phyloP scores from a whole-genome alignment of 2,113 vertebrate species.

The Phyllostomus hastatus region DNA sequence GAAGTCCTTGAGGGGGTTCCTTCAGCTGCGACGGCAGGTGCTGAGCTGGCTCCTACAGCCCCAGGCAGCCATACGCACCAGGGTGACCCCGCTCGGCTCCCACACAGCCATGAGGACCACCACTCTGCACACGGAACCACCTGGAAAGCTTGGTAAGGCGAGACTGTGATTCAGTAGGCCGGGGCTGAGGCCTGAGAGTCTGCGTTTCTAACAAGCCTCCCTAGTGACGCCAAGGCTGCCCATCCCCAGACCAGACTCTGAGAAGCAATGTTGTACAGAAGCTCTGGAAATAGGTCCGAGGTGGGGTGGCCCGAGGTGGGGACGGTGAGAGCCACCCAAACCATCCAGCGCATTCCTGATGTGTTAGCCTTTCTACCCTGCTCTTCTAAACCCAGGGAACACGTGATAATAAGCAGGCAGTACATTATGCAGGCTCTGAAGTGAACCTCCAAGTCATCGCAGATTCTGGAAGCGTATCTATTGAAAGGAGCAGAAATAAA shows the following conservation, averaged over 20 bases:
- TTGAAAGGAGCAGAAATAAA: neutral
- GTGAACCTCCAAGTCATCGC: constrained; percentile 29
- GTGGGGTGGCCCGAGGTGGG: fast-evolving
- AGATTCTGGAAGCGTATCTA: constrained; percentile 30
- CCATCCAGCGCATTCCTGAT: neutral
- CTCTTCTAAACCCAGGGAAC: neutral
- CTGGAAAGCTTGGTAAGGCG: no score
- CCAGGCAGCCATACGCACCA: neutral
- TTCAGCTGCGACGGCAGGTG: constrained; percentile 15
- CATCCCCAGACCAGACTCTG: neutral
- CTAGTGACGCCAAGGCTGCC: neutral
- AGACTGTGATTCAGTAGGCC: neutral
- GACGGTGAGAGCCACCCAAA: neutral
- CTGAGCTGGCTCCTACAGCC: neutral
- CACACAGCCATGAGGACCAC: neutral
- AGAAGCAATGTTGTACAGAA: neutral
- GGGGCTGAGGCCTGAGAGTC: neutral
- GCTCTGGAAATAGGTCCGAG: neutral
- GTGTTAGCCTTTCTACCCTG: neutral
- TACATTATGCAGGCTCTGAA: neutral
- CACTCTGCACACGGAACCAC: fast-evolving
- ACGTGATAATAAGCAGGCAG: neutral
- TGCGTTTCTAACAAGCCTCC: neutral
- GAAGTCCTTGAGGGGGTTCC: neutral
- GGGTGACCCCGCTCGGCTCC: neutral